Base-by-base conservation (phyloP, 2,888 invertebrate species). In the Sicus ferrugineus region DNA sequence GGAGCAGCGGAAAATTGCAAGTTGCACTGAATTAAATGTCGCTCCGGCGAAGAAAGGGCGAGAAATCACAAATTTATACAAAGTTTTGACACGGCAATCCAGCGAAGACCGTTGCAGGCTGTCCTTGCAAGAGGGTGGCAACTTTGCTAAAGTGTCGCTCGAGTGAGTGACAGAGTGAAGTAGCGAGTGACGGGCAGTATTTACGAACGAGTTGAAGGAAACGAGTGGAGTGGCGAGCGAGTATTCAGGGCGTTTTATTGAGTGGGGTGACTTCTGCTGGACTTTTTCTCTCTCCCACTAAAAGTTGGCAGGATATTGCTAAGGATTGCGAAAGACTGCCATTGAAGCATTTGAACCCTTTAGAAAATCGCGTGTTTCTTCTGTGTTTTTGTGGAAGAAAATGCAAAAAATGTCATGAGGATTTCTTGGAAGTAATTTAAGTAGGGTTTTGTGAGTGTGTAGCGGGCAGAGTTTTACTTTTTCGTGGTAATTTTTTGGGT, bases 11-110 rank as follows among this genome's bases (percentile, higher is more conserved):
- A 30, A 42, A 58, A 48, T 67, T 59, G 59, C 48, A 23, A 59
- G 59, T 30, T 67, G 16, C 23, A 30, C 58, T 58, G 23, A 67
- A 48, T 67, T 67, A 58, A 67, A 67, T 67, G 67, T 67, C 59
- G 65, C 54, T 54, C 65, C 54, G 54, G 38, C 48, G 28, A 26
- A 46, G 26, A 58, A 4, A 26, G 19, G 28, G 34, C 54, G 9
- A 59, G 9, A 59, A 23, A 34, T 50, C 48, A 28, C n/a, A 67
- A 67, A 67, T 67, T 23, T 46, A 26, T 34, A 59, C 46, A 19
- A 58, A 59, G 46, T 59, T 59, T 48, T 46, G 42, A 30, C 30
- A 58, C 58, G 58, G 46, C 46, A 58, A 11, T 23, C 23, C 7
- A 59, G 2, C 38, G 38, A 34, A 21, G 11, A 38, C 38, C 38